Conservation (phyloP, 1,140 invertebrate species). For the Mamestra configurata region DNA sequence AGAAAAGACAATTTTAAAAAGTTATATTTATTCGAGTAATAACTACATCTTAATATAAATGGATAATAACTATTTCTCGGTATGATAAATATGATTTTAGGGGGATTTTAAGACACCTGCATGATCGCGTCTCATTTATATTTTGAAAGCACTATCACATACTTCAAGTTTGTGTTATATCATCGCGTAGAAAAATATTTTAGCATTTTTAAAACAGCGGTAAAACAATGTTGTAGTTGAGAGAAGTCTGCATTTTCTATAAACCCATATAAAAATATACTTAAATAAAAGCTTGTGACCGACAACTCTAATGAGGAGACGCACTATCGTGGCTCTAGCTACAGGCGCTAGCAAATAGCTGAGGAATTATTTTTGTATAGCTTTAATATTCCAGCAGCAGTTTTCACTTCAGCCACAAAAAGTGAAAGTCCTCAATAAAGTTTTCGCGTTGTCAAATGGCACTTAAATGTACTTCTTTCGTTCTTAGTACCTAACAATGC, state of each 20-base stretch:
- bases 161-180: slow-evolving; percentile 71
- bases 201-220: slow-evolving; percentile 71
- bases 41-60: slow-evolving; percentile 88
- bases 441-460: slow-evolving; percentile 68
- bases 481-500: slow-evolving; percentile 38
- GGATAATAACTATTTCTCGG: slow-evolving; percentile 86
- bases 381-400: slow-evolving; percentile 25
- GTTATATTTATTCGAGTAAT: slow-evolving; percentile 89
- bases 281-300: slow-evolving; percentile 50
- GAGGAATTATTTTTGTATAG: slow-evolving; percentile 27
- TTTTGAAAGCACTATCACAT: slow-evolving; percentile 83
- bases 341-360: neutral
- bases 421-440: slow-evolving; percentile 43
- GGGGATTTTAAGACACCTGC: slow-evolving; percentile 84
- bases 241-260: slow-evolving; percentile 69
- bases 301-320: slow-evolving; percentile 41
- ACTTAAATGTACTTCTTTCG: slow-evolving; percentile 72
- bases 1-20: slow-evolving; percentile 74
- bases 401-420: slow-evolving; percentile 41
- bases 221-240: slow-evolving; percentile 68
- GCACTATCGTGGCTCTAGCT: neutral
- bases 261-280: slow-evolving; percentile 61
- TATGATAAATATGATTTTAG: slow-evolving; percentile 86
- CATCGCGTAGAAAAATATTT: slow-evolving; percentile 83
- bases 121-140: slow-evolving; percentile 72